Percentiles rank a stretch among this genome's conserved stretches.
phyloP scores from a whole-genome alignment of 92 coral and sea anemone genomes.

The Bergia puertoricense region DNA sequence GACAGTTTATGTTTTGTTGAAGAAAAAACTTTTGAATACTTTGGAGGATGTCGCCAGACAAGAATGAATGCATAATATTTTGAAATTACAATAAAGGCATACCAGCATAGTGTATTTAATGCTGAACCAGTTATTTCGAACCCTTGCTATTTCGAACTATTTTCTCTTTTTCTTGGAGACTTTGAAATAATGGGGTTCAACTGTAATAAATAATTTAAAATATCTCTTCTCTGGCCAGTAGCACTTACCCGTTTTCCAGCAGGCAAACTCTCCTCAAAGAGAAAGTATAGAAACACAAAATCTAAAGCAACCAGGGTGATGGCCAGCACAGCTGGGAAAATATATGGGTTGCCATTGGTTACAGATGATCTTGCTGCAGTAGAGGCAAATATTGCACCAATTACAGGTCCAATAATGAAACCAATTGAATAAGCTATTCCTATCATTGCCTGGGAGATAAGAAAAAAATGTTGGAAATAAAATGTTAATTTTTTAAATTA shows the following conservation, averaged over 20 bases:
- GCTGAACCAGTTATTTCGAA: no score
- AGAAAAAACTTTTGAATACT: no score
- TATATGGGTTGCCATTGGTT: slow-evolving; percentile 74
- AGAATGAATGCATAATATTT: no score
- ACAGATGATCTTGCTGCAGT: slow-evolving; percentile 78
- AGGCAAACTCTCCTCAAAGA: slow-evolving; percentile 86
- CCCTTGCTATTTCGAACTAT: no score
- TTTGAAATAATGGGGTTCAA: no score
- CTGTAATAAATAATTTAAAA: no score
- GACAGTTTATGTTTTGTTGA: no score
- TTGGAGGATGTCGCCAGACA: no score
- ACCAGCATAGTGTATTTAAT: no score
- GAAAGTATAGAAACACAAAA: slow-evolving; percentile 63
- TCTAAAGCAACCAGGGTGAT: slow-evolving; percentile 75
- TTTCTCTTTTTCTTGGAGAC: no score
- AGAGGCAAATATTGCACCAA: slow-evolving; percentile 93
- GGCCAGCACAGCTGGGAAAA: slow-evolving; percentile 85
- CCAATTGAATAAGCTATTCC: slow-evolving; percentile 97
- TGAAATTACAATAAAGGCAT: no score
- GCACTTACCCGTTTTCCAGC: slow-evolving; percentile 79
- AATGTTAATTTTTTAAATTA: no score
- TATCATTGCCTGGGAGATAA: slow-evolving; percentile 75
- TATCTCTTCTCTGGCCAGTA: background rate
- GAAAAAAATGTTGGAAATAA: background rate
- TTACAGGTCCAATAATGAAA: slow-evolving; percentile 92